A percentile compares a stretch with the other conserved stretches of the same genome.
These are phyloP conservation scores for Fregata magnificens DNA, from an alignment of 2,113 vertebrate species.

Conservation along the genomic window DNA sequence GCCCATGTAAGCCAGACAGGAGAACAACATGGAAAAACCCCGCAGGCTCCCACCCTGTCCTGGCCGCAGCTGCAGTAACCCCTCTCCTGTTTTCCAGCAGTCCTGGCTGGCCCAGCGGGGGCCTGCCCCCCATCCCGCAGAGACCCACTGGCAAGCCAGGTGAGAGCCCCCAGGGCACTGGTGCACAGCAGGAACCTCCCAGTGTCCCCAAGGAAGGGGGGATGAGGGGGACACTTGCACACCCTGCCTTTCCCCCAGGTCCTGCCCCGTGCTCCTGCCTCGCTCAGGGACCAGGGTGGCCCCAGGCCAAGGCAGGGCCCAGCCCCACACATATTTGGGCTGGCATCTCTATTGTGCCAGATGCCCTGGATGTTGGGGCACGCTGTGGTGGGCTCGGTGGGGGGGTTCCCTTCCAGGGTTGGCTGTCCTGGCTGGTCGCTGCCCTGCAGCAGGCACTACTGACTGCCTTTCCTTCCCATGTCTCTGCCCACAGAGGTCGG, in stretches of 20 bases:
- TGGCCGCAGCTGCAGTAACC: fast-evolving
- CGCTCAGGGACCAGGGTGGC: fast-evolving
- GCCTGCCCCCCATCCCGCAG: neutral
- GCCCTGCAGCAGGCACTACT: neutral
- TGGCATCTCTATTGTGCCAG: neutral
- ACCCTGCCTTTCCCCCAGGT: neutral
- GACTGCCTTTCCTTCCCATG: neutral
- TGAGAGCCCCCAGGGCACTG: neutral
- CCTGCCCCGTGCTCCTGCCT: neutral
- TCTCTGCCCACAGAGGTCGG: neutral
- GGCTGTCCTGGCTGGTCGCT: neutral
- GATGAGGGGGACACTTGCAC: neutral
- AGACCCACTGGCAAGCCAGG: conserved; percentile 41
- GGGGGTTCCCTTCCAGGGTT: fast-evolving
- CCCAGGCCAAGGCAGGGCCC: neutral
- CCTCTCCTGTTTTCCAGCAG: neutral
- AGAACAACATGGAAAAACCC: neutral
- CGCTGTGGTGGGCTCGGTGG: fast-evolving
- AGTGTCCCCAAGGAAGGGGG: fast-evolving
- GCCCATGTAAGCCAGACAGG: neutral
- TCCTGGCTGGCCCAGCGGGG: neutral
- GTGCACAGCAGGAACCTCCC: fast-evolving
- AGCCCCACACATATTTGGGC: fast-evolving
- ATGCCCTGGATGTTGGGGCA: neutral
- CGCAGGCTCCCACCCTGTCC: neutral